These are phyloP conservation scores for Epirrhoe alternata DNA, from an alignment of 2,888 invertebrate genomes.

Conservation along the genomic window DNA sequence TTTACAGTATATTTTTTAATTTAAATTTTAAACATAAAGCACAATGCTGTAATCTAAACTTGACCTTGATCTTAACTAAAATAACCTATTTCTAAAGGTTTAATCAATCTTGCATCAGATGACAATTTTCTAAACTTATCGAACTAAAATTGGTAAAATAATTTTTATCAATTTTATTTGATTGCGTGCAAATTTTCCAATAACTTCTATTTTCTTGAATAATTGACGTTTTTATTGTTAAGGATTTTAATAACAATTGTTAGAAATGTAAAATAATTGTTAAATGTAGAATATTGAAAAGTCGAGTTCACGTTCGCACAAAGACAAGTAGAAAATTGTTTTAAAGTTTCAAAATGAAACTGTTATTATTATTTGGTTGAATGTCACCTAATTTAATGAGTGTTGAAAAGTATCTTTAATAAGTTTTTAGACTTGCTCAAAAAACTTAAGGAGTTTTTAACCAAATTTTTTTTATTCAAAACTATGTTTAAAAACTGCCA, in stretches of 20 bases:
- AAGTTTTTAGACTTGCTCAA: slow-evolving; percentile 41
- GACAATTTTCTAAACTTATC: slow-evolving; percentile 22
- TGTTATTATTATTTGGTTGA: slow-evolving; percentile 12
- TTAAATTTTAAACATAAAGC: slow-evolving; percentile 27
- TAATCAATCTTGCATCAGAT: slow-evolving; percentile 8
- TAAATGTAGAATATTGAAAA: slow-evolving; percentile 67
- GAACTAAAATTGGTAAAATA: slow-evolving; percentile 31
- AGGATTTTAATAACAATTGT: slow-evolving; percentile 53
- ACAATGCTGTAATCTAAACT: slow-evolving; percentile 32
- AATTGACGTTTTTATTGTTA: slow-evolving; percentile 69
- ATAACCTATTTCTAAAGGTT: slow-evolving; percentile 18
- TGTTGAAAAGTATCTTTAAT: not conserved
- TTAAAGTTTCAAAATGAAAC: slow-evolving; percentile 24
- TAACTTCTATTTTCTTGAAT: slow-evolving; percentile 48
- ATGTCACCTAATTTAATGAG: not conserved
- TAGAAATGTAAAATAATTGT: slow-evolving; percentile 65
- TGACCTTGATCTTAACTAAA: slow-evolving; percentile 19
- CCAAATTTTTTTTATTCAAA: slow-evolving; percentile 4
- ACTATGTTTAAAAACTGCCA: slow-evolving; percentile 55
- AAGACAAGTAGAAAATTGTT: slow-evolving; percentile 65
- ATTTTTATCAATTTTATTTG: slow-evolving; percentile 30
- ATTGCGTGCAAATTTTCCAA: slow-evolving; percentile 39
- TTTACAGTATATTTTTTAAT: slow-evolving; percentile 9
- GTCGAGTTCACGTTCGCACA: slow-evolving; percentile 80
- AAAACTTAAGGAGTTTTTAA: slow-evolving; percentile 18